These are phyloP conservation scores for Thaumatotibia leucotreta DNA, from an alignment of 1,140 invertebrate genomes.

Conservation along the genomic window DNA sequence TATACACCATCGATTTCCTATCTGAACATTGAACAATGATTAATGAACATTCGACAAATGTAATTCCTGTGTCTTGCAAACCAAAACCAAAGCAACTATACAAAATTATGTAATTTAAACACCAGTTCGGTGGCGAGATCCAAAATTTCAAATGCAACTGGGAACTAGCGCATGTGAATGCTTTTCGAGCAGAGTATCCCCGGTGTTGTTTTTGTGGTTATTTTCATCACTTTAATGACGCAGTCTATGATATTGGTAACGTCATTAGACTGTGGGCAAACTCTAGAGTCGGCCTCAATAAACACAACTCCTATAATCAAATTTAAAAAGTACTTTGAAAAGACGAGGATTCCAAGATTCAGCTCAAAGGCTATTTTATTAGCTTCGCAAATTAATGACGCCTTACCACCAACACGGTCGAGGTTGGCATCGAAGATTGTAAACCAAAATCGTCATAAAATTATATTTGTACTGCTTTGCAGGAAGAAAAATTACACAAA, in stretches of 20 bases:
- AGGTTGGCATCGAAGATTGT: not conserved
- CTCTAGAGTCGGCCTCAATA: not conserved
- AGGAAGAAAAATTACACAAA: not conserved
- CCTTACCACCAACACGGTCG: not conserved
- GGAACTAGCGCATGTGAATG: too few species aligned
- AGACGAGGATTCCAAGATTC: not conserved
- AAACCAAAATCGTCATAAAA: not conserved
- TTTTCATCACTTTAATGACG: not conserved
- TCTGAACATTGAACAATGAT: too few species aligned
- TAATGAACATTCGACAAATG: too few species aligned
- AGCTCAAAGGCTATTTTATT: not conserved
- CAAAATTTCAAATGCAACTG: not conserved
- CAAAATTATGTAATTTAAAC: too few species aligned
- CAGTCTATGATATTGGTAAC: not conserved
- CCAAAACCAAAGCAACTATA: too few species aligned
- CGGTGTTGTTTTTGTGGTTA: not conserved
- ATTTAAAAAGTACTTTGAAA: conserved; percentile 1
- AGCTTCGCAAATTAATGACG: not conserved
- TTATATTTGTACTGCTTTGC: not conserved
- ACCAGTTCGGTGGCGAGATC: not conserved
- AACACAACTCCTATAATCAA: not conserved
- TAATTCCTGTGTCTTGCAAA: too few species aligned
- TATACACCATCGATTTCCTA: not conserved
- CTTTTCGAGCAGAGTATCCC: not conserved
- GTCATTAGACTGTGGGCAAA: not conserved